phyloP scores from a whole-genome alignment of 2,113 vertebrate species.

The Cyprinodon brontotheroides region DNA sequence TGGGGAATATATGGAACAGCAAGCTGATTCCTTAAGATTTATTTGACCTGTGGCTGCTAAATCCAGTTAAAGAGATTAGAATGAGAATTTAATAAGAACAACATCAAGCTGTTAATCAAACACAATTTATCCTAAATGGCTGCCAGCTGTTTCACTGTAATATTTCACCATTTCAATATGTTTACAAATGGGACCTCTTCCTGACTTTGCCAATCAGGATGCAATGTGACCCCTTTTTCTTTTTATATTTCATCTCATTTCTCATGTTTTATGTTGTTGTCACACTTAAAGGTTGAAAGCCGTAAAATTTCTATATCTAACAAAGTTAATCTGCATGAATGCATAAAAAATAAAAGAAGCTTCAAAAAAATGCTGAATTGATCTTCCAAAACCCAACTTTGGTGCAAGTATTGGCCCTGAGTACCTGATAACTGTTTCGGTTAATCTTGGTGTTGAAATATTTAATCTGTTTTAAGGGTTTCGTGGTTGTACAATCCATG shows the following conservation, averaged over 20 bases:
- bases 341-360: no score
- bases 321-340: no score
- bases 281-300: no score
- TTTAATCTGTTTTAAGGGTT: no score
- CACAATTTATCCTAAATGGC: slow-evolving; percentile 55
- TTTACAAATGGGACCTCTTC: slow-evolving; percentile 38
- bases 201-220: slow-evolving; percentile 46
- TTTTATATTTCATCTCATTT: not conserved
- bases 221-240: slow-evolving; percentile 2
- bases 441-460: no score
- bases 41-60: slow-evolving; percentile 55
- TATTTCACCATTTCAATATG: slow-evolving; percentile 41
- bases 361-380: no score
- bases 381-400: no score
- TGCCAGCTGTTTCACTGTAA: slow-evolving; percentile 51
- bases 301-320: no score
- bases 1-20: slow-evolving; percentile 12
- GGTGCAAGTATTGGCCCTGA: not conserved
- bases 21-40: slow-evolving; percentile 37
- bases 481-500: no score
- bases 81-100: slow-evolving; percentile 55
- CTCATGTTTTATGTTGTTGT: not conserved
- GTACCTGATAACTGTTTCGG: no score
- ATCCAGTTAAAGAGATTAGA: slow-evolving; percentile 61
- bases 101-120: slow-evolving; percentile 54